Conservation (phyloP, 2,797 vertebrate genomes). For the Propithecus perrieri region DNA sequence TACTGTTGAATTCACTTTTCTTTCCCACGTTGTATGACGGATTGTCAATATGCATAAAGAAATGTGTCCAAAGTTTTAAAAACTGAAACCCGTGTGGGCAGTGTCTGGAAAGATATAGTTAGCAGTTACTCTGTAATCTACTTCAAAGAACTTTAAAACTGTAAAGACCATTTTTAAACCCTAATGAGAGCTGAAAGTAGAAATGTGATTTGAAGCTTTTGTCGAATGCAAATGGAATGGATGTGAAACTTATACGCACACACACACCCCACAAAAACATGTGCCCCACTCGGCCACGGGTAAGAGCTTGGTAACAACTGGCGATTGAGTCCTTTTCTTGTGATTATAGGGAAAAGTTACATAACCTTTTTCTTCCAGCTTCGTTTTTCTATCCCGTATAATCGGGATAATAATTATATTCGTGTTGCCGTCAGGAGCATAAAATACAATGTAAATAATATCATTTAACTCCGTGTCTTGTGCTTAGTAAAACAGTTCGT, state of each 20-base stretch:
- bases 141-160: background rate
- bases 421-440: background rate
- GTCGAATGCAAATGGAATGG: background rate
- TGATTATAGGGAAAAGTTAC: background rate
- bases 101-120: background rate
- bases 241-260: background rate
- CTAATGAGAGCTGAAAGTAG: background rate
- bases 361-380: background rate
- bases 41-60: background rate
- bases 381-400: too few relatives aligned
- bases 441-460: background rate
- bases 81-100: background rate
- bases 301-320: rapidly evolving
- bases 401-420: too few relatives aligned
- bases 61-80: background rate
- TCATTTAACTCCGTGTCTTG: background rate
- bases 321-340: background rate
- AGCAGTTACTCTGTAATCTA: background rate
- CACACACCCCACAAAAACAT: background rate
- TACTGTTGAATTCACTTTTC: background rate
- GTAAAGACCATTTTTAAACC: background rate
- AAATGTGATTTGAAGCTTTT: background rate
- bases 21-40: background rate
- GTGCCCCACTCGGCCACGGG: rapidly evolving
- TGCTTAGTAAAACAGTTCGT: too few relatives aligned